Evolutionary conservation across 2,888 invertebrate genomes (phyloP).

Genomic region (Cephus spinipes): DNA sequence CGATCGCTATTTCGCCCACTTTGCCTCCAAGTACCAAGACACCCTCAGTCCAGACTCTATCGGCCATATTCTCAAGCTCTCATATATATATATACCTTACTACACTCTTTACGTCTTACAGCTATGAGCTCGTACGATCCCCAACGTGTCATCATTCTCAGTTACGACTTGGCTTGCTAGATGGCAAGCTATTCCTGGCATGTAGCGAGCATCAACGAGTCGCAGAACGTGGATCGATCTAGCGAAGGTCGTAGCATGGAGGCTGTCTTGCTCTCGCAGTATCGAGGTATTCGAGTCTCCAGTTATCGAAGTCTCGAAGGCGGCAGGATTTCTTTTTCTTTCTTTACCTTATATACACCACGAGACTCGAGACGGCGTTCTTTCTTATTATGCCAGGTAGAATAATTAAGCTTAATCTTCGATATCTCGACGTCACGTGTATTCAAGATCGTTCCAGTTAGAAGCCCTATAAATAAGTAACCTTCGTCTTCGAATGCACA

Average conservation of each 20-base stretch:
- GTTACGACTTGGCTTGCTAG: background rate
- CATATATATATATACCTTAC: background rate
- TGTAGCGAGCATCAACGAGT: conserved; percentile 21
- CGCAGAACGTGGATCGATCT: conserved; percentile 35
- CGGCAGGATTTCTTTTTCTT: background rate
- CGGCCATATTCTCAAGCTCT: background rate
- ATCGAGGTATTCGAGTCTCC: background rate
- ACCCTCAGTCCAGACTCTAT: background rate
- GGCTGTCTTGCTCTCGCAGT: background rate
- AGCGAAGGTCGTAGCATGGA: conserved; percentile 36
- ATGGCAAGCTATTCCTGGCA: conserved; percentile 25
- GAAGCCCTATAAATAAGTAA: background rate
- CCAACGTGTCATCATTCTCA: conserved; percentile 4
- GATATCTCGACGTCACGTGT: background rate
- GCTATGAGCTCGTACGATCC: background rate
- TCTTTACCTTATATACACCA: background rate
- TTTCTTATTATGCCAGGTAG: background rate
- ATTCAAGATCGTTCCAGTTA: background rate
- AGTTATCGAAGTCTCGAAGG: background rate
- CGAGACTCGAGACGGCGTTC: background rate
- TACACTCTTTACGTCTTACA: background rate
- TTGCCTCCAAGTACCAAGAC: background rate
- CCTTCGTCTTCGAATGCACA: background rate
- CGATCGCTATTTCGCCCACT: conserved; percentile 5
- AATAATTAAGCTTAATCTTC: background rate